Evolutionary conservation across 2,888 invertebrate genomes (phyloP).

Genomic region (Ennomos fuscantarius): DNA sequence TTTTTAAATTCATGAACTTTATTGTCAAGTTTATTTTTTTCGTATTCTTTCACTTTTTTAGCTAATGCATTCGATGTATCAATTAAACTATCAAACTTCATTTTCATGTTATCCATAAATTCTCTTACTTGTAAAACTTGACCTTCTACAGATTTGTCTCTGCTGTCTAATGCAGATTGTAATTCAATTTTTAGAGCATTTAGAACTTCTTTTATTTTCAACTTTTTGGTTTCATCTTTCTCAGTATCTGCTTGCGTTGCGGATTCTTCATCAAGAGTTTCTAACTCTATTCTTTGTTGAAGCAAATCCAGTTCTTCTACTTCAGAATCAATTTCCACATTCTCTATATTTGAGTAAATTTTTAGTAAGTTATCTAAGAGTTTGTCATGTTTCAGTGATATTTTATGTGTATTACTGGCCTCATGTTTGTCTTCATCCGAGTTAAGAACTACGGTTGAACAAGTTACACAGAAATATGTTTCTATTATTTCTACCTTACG

Average conservation of each 20-base stretch:
- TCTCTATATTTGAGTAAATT: conserved; percentile 25
- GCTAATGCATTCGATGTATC: neutral
- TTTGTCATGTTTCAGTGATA: conserved; percentile 40
- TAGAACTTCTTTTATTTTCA: neutral
- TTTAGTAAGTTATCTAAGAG: conserved; percentile 39
- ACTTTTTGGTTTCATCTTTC: neutral
- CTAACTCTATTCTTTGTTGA: conserved; percentile 2
- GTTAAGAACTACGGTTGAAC: conserved; percentile 33
- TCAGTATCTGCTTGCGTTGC: neutral
- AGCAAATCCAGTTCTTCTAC: conserved; percentile 10
- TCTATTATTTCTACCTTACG: conserved; percentile 12
- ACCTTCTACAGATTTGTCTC: neutral
- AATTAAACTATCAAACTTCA: neutral
- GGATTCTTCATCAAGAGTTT: neutral
- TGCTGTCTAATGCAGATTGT: neutral
- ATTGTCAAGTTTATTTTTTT: no score
- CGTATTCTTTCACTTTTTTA: neutral
- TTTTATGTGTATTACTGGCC: conserved; percentile 38
- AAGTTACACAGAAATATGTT: conserved; percentile 48
- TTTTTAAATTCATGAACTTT: no score
- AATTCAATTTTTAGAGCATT: neutral
- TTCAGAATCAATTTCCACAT: conserved; percentile 14
- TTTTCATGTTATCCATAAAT: neutral
- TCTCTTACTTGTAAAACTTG: neutral
- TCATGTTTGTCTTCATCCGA: conserved; percentile 41